phyloP scores from a whole-genome alignment of 2,113 vertebrate genomes.

The Natator depressus region DNA sequence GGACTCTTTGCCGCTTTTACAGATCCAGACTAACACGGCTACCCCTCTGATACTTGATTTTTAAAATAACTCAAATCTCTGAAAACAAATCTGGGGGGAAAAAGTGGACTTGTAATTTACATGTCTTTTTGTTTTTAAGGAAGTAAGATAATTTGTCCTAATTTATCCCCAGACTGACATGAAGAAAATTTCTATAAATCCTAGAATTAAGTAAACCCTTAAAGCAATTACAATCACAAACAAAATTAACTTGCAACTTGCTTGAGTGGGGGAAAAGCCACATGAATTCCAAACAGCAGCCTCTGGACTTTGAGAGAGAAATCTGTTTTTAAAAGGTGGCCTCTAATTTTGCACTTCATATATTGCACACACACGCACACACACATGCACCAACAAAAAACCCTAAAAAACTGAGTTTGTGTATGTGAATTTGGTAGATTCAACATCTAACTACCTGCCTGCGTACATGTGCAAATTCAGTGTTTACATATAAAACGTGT shows the following conservation, averaged over 20 bases:
- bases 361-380: too few species aligned
- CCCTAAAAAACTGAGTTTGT: neutral
- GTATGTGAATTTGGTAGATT: neutral
- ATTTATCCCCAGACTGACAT: neutral
- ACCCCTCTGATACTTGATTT: neutral
- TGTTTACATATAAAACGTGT: neutral
- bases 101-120: fast-evolving
- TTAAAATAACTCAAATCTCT: neutral
- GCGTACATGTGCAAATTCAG: neutral
- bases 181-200: neutral
- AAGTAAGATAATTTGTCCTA: neutral
- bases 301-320: neutral
- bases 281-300: neutral
- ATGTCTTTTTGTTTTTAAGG: neutral
- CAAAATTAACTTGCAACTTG: neutral
- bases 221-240: neutral
- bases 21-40: too few species aligned
- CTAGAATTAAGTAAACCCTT: neutral
- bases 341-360: too few species aligned
- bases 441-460: neutral
- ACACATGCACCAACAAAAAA: neutral
- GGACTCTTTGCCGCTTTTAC: too few species aligned
- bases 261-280: neutral
- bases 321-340: neutral
- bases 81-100: neutral